These are phyloP conservation scores for Platysteira castanea DNA, from an alignment of 2,113 vertebrate species.

Conservation along the genomic window DNA sequence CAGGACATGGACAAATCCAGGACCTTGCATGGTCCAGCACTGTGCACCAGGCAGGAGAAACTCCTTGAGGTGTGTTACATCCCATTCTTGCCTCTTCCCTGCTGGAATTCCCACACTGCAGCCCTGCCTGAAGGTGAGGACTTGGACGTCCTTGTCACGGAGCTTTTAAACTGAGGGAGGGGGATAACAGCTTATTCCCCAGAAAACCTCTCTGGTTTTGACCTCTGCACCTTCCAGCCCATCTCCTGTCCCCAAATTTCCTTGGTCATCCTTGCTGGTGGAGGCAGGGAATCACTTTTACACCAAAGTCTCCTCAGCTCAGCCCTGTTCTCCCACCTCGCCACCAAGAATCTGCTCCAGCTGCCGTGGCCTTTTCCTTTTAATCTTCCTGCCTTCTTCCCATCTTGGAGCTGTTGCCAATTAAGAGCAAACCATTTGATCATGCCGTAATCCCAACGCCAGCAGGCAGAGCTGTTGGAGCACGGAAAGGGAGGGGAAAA, in stretches of 20 bases:
- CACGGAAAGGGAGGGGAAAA: not conserved
- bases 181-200: not conserved
- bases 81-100: not conserved
- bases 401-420: slow-evolving; percentile 46
- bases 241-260: not conserved
- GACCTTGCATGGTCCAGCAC: not conserved
- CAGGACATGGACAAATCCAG: not conserved
- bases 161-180: not conserved
- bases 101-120: not conserved
- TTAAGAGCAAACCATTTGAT: slow-evolving; percentile 65
- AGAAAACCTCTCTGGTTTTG: not conserved
- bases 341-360: not conserved
- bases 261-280: not conserved
- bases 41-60: not conserved
- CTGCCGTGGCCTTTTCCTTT: not conserved
- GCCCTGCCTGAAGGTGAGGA: not conserved
- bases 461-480: slow-evolving; percentile 51
- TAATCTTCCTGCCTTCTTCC: not conserved
- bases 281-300: not conserved
- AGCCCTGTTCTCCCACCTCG: not conserved
- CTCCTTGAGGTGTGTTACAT: not conserved
- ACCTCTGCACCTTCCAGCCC: not conserved
- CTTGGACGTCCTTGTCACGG: not conserved
- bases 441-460: slow-evolving; percentile 35
- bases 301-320: not conserved